Percentiles rank a stretch among this genome's conserved stretches.
phyloP scores from a whole-genome alignment of 2,797 vertebrate species.

The Austrolebias charrua region DNA sequence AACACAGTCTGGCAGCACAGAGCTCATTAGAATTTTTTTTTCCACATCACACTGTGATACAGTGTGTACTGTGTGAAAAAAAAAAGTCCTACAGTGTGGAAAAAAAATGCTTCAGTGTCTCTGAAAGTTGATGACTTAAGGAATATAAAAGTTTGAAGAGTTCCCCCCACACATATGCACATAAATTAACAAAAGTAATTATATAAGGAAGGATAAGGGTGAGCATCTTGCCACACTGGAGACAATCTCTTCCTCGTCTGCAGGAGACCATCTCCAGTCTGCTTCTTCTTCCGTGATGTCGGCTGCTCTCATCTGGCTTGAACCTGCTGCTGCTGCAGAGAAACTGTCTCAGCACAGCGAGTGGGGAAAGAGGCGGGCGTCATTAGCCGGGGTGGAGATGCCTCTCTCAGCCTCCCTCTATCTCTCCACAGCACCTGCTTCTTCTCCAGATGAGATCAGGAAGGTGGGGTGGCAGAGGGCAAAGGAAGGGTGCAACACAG shows the following conservation, averaged over 20 bases:
- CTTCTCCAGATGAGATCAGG: conserved; percentile 79
- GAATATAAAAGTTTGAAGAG: background rate
- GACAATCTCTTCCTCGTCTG: conserved; percentile 51
- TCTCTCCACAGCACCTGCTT: conserved; percentile 79
- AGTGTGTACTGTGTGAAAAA: conserved; percentile 20
- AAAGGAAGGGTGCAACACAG: conserved; percentile 64
- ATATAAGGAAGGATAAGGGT: conserved; percentile 23
- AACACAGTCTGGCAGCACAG: conserved; percentile 60
- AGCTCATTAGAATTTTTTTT: conserved; percentile 52
- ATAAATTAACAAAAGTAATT: conserved; percentile 1
- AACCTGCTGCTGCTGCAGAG: conserved; percentile 41
- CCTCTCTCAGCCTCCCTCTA: conserved; percentile 72
- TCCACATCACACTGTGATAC: conserved; percentile 19
- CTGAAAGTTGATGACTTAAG: conserved; percentile 26
- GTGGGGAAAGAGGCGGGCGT: conserved; percentile 56
- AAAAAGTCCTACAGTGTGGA: background rate
- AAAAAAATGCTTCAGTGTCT: background rate
- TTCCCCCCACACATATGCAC: background rate
- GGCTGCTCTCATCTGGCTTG: conserved; percentile 53
- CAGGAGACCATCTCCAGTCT: conserved; percentile 52
- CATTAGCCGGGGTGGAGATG: conserved; percentile 72
- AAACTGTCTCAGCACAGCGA: conserved; percentile 53
- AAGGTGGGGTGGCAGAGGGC: conserved; percentile 77
- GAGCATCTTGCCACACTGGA: conserved; percentile 33
- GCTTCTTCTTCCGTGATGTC: conserved; percentile 53